Conservation (phyloP, 2,113 vertebrate genomes). For the Elephantulus edwardii region DNA sequence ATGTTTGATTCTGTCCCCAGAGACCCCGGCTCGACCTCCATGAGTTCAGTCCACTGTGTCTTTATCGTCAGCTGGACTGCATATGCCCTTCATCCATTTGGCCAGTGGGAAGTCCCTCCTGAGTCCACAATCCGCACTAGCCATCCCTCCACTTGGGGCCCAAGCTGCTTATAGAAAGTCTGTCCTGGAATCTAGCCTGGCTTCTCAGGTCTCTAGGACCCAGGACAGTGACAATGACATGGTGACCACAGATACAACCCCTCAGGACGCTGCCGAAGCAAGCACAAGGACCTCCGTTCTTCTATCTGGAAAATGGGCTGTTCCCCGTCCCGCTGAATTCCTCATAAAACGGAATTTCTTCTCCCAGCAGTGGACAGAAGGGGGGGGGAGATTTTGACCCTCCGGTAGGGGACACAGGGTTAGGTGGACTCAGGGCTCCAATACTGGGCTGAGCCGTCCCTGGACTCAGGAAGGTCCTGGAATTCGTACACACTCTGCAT, state of each 20-base stretch:
- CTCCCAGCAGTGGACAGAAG: background rate
- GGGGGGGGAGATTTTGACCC: background rate
- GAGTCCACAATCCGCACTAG: rapidly evolving
- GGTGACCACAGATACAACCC: background rate
- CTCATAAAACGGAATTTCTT: background rate
- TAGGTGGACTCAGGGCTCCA: background rate
- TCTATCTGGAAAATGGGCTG: background rate
- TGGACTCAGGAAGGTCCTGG: background rate
- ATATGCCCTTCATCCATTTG: background rate
- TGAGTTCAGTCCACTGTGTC: background rate
- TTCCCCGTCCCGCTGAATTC: background rate
- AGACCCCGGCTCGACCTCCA: too few relatives aligned
- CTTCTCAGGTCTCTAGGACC: background rate
- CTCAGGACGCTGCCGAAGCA: background rate
- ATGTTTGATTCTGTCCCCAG: background rate
- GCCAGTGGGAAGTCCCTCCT: rapidly evolving
- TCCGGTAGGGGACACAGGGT: background rate
- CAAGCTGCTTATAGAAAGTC: background rate
- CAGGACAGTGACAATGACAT: background rate
- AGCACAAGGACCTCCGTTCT: conserved; percentile 13
- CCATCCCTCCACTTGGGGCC: background rate
- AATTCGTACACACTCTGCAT: background rate
- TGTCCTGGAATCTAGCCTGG: background rate
- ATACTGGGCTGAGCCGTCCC: background rate
- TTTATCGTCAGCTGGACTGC: background rate